Evolutionary conservation across 1,140 invertebrate species (phyloP).

Genomic region (Cherax destructor): DNA sequence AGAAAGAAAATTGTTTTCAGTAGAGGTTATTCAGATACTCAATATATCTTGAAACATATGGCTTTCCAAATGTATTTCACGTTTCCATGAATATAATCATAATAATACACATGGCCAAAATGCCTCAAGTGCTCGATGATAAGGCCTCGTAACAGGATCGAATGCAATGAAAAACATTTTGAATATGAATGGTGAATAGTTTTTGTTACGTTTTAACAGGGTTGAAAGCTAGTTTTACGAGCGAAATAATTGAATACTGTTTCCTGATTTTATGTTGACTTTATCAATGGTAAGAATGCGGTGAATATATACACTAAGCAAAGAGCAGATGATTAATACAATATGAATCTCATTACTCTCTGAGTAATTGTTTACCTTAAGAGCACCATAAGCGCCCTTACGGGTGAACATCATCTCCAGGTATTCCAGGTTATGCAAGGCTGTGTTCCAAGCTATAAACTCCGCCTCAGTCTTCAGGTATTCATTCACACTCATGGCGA

Average conservation of each 20-base stretch:
- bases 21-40: neutral
- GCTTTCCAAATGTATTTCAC: neutral
- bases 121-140: neutral
- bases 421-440: conserved; percentile 54
- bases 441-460: conserved; percentile 66
- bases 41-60: neutral
- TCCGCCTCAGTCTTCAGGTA: conserved; percentile 65
- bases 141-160: no score
- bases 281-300: neutral
- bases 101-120: neutral
- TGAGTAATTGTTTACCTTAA: conserved; percentile 39
- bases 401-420: conserved; percentile 55
- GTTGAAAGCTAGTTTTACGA: neutral
- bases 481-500: conserved; percentile 25
- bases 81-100: neutral
- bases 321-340: neutral
- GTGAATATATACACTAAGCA: neutral
- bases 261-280: neutral
- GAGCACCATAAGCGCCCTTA: conserved; percentile 47
- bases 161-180: no score
- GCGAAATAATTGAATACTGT: neutral
- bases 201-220: neutral
- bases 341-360: neutral
- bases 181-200: no score
- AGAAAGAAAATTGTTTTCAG: neutral